Percentiles rank a stretch among this genome's conserved stretches.
These are phyloP conservation scores for Zaprionus capensis DNA, from an alignment of 1,140 invertebrate species.

Conservation along the genomic window DNA sequence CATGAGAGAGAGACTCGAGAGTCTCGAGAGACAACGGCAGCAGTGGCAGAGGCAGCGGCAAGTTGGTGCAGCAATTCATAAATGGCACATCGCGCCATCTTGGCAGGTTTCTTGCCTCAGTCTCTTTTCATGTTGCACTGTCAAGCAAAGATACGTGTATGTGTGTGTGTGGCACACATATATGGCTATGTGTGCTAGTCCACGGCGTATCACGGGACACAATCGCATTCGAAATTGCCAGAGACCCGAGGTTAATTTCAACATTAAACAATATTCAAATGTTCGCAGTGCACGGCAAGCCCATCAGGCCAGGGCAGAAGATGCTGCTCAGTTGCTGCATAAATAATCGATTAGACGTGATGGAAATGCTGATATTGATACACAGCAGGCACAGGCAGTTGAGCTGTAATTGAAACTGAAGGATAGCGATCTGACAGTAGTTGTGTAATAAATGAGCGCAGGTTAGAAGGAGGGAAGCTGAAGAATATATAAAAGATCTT, in stretches of 20 bases:
- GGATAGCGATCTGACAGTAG: background rate
- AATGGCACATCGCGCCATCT: slow-evolving; percentile 76
- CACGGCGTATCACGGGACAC: slow-evolving; percentile 58
- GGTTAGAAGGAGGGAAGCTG: background rate
- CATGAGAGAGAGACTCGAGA: slow-evolving; percentile 8
- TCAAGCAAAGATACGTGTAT: slow-evolving; percentile 60
- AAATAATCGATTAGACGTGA: slow-evolving; percentile 42
- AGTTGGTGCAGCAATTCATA: slow-evolving; percentile 55
- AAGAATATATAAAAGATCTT: background rate
- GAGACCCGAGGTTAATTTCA: slow-evolving; percentile 73
- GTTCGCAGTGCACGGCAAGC: slow-evolving; percentile 49
- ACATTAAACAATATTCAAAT: slow-evolving; percentile 68
- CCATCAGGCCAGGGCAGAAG: slow-evolving; percentile 16
- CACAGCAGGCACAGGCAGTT: background rate
- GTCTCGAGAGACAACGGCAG: slow-evolving; percentile 20
- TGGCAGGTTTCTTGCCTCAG: slow-evolving; percentile 64
- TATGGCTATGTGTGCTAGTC: slow-evolving; percentile 39
- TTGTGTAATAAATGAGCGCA: background rate
- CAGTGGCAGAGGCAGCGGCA: slow-evolving; percentile 4
- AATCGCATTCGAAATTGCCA: slow-evolving; percentile 48
- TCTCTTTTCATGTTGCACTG: slow-evolving; percentile 58
- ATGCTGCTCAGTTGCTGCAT: slow-evolving; percentile 45
- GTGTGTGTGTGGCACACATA: slow-evolving; percentile 2
- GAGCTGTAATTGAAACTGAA: slow-evolving; percentile 5
- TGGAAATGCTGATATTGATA: slow-evolving; percentile 47